Percentiles rank a stretch among this genome's conserved stretches.
Evolutionary conservation across 2,888 invertebrate genomes (phyloP).

Genomic region (Theretra japonica): DNA sequence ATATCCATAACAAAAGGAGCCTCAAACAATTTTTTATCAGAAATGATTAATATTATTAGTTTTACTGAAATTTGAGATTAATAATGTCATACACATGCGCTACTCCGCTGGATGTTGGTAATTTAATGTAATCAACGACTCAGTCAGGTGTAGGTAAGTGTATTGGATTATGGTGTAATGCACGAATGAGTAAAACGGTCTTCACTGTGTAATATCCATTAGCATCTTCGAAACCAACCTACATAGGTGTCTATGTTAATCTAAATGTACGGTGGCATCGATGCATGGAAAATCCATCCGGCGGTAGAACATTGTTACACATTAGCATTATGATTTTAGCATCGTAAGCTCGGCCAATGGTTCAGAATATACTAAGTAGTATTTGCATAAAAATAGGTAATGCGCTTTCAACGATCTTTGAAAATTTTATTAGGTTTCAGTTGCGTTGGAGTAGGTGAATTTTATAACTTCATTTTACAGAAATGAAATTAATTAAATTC

Average conservation of each 20-base stretch:
- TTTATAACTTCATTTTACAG: neutral
- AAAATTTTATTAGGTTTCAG: neutral
- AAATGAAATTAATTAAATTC: neutral
- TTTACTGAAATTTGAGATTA: neutral
- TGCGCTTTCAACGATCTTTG: neutral
- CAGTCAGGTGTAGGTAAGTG: conserved; percentile 20
- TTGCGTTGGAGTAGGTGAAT: neutral
- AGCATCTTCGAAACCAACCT: conserved; percentile 9
- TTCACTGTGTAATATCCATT: conserved; percentile 27
- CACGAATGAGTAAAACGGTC: conserved; percentile 24
- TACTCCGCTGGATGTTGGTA: neutral
- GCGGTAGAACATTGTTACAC: conserved; percentile 26
- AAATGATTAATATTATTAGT: neutral
- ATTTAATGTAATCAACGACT: conserved; percentile 25
- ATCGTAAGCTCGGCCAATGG: conserved; percentile 1
- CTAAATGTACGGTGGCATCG: conserved; percentile 22
- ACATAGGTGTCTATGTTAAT: conserved; percentile 18
- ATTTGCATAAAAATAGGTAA: neutral
- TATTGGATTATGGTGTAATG: conserved; percentile 25
- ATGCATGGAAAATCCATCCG: conserved; percentile 25
- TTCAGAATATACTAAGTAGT: neutral
- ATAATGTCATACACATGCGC: neutral
- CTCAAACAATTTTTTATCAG: too few relatives aligned
- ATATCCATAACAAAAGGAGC: too few relatives aligned
- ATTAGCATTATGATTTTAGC: conserved; percentile 26